Evolutionary conservation across 2,888 invertebrate species (phyloP).

Genomic region (Perdita meconis): DNA sequence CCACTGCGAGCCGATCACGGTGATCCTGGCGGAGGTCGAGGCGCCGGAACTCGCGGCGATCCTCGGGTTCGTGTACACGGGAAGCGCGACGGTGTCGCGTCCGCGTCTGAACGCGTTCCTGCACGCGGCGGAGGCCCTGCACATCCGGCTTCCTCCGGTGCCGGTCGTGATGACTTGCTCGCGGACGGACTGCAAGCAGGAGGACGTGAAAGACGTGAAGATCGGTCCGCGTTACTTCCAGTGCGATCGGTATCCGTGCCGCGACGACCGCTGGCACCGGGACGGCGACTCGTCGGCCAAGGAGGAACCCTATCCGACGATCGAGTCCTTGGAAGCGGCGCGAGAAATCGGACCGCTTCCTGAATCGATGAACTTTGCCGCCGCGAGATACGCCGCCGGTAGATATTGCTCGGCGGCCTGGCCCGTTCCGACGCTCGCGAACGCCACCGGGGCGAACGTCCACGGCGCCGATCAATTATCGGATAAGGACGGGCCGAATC

Average conservation of each 20-base stretch:
- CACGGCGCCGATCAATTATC: constrained; percentile 12
- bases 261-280: constrained; percentile 40
- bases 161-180: constrained; percentile 59
- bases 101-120: constrained; percentile 87
- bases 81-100: constrained; percentile 87
- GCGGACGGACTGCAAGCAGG: constrained; percentile 65
- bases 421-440: constrained; percentile 46
- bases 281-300: constrained; percentile 39
- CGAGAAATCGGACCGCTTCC: constrained; percentile 44
- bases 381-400: constrained; percentile 37
- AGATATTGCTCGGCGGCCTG: constrained; percentile 50
- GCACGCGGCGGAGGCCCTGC: constrained; percentile 84
- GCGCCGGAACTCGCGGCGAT: constrained; percentile 87
- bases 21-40: constrained; percentile 88
- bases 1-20: constrained; percentile 85
- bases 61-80: constrained; percentile 89
- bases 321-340: constrained; percentile 32
- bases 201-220: constrained; percentile 73
- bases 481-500: constrained; percentile 20
- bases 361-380: constrained; percentile 50
- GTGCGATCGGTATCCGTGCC: constrained; percentile 74
- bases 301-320: constrained; percentile 40
- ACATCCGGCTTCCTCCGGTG: constrained; percentile 76
- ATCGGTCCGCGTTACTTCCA: constrained; percentile 70
- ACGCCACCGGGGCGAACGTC: constrained; percentile 24